Percentiles rank a stretch among this genome's conserved stretches.
Evolutionary conservation across 2,888 invertebrate genomes (phyloP).

Genomic region (Oxyteleia sp.): DNA sequence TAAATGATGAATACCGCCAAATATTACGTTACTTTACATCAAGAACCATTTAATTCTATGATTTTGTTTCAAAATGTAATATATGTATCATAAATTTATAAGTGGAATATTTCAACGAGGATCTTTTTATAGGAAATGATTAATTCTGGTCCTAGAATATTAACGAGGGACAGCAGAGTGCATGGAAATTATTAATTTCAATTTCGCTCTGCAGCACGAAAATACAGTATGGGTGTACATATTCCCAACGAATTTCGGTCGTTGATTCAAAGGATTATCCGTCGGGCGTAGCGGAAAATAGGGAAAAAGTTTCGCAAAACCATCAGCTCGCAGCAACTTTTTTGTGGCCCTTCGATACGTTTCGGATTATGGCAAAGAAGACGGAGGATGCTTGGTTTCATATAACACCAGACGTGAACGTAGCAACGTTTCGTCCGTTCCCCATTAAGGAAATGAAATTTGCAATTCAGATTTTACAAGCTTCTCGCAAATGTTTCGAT

Average conservation of each 20-base stretch:
- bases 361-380: slow-evolving; percentile 71
- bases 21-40: slow-evolving; percentile 4
- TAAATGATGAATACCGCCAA: slow-evolving; percentile 27
- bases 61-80: slow-evolving; percentile 52
- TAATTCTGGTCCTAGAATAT: slow-evolving; percentile 66
- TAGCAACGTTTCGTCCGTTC: slow-evolving; percentile 67
- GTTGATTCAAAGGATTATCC: slow-evolving; percentile 73
- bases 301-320: slow-evolving; percentile 71
- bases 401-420: slow-evolving; percentile 72
- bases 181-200: slow-evolving; percentile 73
- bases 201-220: slow-evolving; percentile 65
- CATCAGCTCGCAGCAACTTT: slow-evolving; percentile 70
- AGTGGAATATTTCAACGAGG: slow-evolving; percentile 52
- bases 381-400: slow-evolving; percentile 71
- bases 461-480: slow-evolving; percentile 73
- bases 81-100: slow-evolving; percentile 51
- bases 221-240: slow-evolving; percentile 63
- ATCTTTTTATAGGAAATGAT: slow-evolving; percentile 71
- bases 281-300: slow-evolving; percentile 67
- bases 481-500: slow-evolving; percentile 70
- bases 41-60: slow-evolving; percentile 12
- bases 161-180: slow-evolving; percentile 70
- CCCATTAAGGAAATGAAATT: slow-evolving; percentile 75
- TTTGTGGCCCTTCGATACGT: slow-evolving; percentile 71
- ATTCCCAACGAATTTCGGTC: slow-evolving; percentile 69